These are phyloP conservation scores for Drosophila mayri DNA, from an alignment of 1,140 invertebrate genomes.

Conservation along the genomic window DNA sequence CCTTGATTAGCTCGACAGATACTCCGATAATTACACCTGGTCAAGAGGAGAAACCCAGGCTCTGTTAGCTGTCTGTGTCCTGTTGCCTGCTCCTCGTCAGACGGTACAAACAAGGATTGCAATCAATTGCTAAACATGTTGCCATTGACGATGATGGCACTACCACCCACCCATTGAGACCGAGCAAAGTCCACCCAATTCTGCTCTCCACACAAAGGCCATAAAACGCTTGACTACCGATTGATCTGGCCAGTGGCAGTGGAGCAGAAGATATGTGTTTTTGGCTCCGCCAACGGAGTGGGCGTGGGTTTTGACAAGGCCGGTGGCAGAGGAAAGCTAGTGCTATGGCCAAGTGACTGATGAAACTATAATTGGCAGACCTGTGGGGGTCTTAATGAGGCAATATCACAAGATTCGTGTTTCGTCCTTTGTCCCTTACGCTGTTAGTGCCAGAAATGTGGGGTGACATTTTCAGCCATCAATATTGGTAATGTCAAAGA, in stretches of 20 bases:
- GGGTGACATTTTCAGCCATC: neutral
- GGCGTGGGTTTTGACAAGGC: neutral
- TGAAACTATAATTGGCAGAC: constrained; percentile 42
- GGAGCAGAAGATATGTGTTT: constrained; percentile 37
- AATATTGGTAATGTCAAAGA: no score
- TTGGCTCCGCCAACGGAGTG: neutral
- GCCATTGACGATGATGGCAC: constrained; percentile 47
- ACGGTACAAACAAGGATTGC: constrained; percentile 44
- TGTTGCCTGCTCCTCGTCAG: neutral
- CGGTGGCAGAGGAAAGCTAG: neutral
- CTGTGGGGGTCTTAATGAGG: constrained; percentile 19
- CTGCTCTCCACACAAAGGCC: constrained; percentile 38
- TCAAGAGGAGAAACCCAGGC: constrained; percentile 1
- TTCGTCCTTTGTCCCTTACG: neutral
- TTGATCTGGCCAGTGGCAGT: constrained; percentile 29
- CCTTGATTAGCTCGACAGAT: constrained; percentile 49
- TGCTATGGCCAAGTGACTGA: constrained; percentile 28
- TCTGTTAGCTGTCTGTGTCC: constrained; percentile 8
- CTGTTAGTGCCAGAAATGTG: no score
- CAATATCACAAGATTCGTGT: constrained; percentile 7
- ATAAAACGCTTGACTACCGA: constrained; percentile 57
- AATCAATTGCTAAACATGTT: constrained; percentile 68
- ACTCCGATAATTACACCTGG: constrained; percentile 47
- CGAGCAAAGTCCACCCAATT: constrained; percentile 1
- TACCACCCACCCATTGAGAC: neutral